Evolutionary conservation across 2,113 vertebrate genomes (phyloP), one percentile per base, ranked within the genome.

Genomic region (Phrynosoma blainvillii): DNA sequence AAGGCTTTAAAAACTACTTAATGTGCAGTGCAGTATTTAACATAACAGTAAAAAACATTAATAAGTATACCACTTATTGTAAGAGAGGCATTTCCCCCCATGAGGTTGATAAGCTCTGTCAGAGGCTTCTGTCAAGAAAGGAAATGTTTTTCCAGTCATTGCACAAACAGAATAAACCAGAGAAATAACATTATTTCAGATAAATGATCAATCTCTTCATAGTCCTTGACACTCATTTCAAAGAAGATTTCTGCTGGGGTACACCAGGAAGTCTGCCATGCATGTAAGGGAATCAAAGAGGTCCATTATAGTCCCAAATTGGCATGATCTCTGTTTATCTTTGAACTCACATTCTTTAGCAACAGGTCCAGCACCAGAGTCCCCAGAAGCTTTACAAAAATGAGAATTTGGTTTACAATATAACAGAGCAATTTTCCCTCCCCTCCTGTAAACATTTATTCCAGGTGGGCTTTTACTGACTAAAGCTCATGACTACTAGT

Each of bases 141-240:
- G 6, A 96, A 94, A 93, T 93, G 82, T 88, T 96, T 95, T 96
- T 96, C 88, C 32, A 5, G 91, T 93, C 88, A 79, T 71, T 96
- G 93, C 94, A 95, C 93, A 95, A 95, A 95, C 81, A 96, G 92
- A 96, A 95, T 95, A 95, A 94, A 95, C 86, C 89, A 95, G 88
- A 93, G 91, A 94, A 94, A 95, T 92, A 95, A 91, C 90, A 95
- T 95, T 95, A 95, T 95, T 97, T 95, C 92, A 95, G 93, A 95
- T 90, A 95, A 95, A 93, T 92, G 86, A 95, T 95, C 93, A 96
- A 95, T 96, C 94, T 95, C 74, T 94, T 94, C 79, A 42, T 87
- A 84, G 93, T 93, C 91, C 92, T 93, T 54, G 25, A 90, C 85
- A 92, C 87, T 95, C 91, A 91, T 93, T 96, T 95, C 77, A 92